Evolutionary conservation across 2,888 invertebrate genomes (phyloP).

Genomic region (Cotesia congregata): DNA sequence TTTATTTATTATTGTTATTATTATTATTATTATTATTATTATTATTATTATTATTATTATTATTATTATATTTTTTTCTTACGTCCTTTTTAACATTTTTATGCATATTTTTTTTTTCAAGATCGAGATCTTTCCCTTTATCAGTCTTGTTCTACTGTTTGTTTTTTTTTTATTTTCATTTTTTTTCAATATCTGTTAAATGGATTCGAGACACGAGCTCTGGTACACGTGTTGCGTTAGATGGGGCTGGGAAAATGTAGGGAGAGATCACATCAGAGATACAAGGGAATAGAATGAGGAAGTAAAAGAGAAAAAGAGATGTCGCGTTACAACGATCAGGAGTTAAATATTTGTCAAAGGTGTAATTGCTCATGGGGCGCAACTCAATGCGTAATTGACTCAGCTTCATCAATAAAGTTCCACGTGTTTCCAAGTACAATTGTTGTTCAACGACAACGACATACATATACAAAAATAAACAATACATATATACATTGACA

Average conservation of each 20-base stretch:
- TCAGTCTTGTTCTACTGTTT: not conserved
- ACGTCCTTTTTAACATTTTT: constrained; percentile 27
- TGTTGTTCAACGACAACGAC: not conserved
- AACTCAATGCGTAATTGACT: constrained; percentile 38
- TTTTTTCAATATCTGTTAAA: constrained; percentile 50
- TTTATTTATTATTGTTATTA: no score
- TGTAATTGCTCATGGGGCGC: constrained; percentile 41
- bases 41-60: no score
- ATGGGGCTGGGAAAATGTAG: constrained; percentile 8
- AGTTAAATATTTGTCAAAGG: constrained; percentile 48
- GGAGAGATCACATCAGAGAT: not conserved
- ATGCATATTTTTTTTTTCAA: constrained; percentile 24
- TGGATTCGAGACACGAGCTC: constrained; percentile 49
- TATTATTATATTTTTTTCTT: constrained; percentile 21
- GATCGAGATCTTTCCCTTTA: constrained; percentile 4
- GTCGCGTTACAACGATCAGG: constrained; percentile 30
- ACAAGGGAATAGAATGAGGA: constrained; percentile 25
- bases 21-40: no score
- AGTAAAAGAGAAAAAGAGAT: constrained; percentile 24
- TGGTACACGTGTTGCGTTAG: constrained; percentile 35
- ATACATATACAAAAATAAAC: not conserved
- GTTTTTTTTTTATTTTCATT: constrained; percentile 11
- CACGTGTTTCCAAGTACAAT: not conserved
- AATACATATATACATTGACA: not conserved
- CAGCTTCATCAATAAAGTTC: constrained; percentile 2